phyloP scores from a whole-genome alignment of 2,888 invertebrate genomes.

The Cerastis leucographa region DNA sequence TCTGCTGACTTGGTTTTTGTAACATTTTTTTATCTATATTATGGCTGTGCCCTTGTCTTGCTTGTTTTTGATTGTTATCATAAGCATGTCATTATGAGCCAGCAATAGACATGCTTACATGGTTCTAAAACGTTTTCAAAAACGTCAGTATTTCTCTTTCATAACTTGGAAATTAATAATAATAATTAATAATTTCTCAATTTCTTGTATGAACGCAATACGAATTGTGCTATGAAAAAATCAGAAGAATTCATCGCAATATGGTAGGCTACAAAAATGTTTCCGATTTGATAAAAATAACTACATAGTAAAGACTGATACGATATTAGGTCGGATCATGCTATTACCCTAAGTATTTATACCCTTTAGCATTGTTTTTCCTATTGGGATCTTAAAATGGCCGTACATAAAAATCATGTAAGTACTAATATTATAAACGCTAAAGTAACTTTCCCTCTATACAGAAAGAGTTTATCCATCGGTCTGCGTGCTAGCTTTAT shows the following conservation, averaged over 20 bases:
- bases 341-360: constrained; percentile 22
- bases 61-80: not conserved
- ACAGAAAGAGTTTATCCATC: not conserved
- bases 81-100: not conserved
- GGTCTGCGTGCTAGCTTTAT: not conserved
- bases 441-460: not conserved
- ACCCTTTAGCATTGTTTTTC: constrained; percentile 11
- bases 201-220: not conserved
- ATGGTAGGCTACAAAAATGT: not conserved
- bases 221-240: constrained; percentile 21
- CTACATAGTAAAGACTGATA: constrained; percentile 13
- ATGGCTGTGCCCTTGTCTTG: not conserved
- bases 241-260: constrained; percentile 9
- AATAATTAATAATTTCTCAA: too few relatives aligned
- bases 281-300: constrained; percentile 15
- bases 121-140: not conserved
- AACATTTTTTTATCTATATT: not conserved
- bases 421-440: not conserved
- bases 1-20: too few relatives aligned
- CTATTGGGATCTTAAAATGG: not conserved
- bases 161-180: too few relatives aligned
- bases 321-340: not conserved
- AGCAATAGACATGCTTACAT: not conserved
- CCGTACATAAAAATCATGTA: not conserved
- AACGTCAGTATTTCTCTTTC: not conserved